Evolutionary conservation across 64 coral and sea anemone genomes (phyloP), one percentile per base, ranked within the genome.

Genomic region (Stylophora pistillata): DNA sequence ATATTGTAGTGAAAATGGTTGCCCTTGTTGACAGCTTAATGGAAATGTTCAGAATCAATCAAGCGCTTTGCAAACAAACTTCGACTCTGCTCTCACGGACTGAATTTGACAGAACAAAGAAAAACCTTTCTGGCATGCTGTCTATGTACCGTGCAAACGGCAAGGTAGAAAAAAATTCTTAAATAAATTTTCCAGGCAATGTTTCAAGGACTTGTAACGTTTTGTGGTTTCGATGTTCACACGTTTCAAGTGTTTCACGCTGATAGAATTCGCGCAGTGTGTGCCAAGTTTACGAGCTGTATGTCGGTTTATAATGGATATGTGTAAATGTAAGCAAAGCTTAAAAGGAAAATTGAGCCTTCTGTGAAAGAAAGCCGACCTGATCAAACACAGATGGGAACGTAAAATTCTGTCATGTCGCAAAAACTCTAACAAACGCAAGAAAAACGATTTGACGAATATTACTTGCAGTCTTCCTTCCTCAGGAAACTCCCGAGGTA

Each of bases 281-380:
- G 77, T 72, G 41, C 60, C 69, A 70, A 77, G 11, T 89, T 47
- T 55, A 53, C 52, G 72, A 72, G 10, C 53, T 56, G 30, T 9
- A 26, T 58, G 66, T 55, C 70, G 55, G 30, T 82, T 41, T 90
- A 47, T 47, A 90, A 90, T 90, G 89, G 89, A 53, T 84, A 31
- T 74, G 55, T 84, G 64, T 73, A 52, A 90, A 90, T 82, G 89
- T 82, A 90, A 83, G 78, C 78, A 90, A 90, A 74, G 55, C 70
- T 79, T 59, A 84, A 79, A 82, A 79, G 64, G 78, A 90, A 90
- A 84, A 90, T 90, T 90, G 89, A 90, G 68, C 89, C 78, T 60
- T 60, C 58, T 83, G 64, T 74, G 56, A 90, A 74, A 74, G 80
- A 90, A 29, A 74, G 72, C 78, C 78, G 57, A 71, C 72, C 37